Conservation (phyloP, 2,888 invertebrate species). For the Cyclophora punctaria region DNA sequence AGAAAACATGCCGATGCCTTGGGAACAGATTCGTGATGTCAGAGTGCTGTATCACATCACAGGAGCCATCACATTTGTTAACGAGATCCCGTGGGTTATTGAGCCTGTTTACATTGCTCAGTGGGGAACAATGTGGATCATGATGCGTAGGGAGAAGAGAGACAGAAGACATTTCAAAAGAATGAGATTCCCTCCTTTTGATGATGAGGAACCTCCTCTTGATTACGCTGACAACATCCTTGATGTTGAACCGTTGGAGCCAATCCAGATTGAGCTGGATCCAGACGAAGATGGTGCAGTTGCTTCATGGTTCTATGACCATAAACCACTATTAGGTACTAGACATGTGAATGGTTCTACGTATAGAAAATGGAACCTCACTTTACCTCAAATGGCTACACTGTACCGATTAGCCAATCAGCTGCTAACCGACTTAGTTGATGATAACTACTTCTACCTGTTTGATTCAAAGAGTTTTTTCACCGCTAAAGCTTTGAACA, state of each 20-base stretch:
- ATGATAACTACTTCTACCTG: slow-evolving; percentile 98
- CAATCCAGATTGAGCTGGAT: slow-evolving; percentile 98
- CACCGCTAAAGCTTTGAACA: slow-evolving; percentile 98
- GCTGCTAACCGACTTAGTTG: slow-evolving; percentile 96
- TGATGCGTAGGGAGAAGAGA: slow-evolving; percentile 99
- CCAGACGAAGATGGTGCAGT: slow-evolving; percentile 94
- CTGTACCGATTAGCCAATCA: slow-evolving; percentile 98
- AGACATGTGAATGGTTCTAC: slow-evolving; percentile 97
- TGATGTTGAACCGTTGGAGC: slow-evolving; percentile 98
- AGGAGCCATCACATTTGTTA: slow-evolving; percentile 99
- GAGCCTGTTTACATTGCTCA: slow-evolving; percentile 99
- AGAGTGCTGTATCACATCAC: slow-evolving; percentile 99
- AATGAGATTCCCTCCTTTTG: slow-evolving; percentile 99
- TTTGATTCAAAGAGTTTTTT: slow-evolving; percentile 99
- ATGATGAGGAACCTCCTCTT: slow-evolving; percentile 99
- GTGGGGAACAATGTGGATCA: slow-evolving; percentile 99
- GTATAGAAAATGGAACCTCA: slow-evolving; percentile 96
- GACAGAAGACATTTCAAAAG: slow-evolving; percentile 99
- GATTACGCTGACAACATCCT: slow-evolving; percentile 99
- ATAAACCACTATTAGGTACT: slow-evolving; percentile 94
- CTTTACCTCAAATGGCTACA: slow-evolving; percentile 97
- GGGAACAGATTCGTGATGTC: slow-evolving; percentile 99
- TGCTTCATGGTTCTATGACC: slow-evolving; percentile 98
- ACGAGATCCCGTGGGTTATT: slow-evolving; percentile 99
- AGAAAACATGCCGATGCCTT: slow-evolving; percentile 99